Evolutionary conservation across 2,888 invertebrate genomes (phyloP), one percentile per base, ranked within the genome.

Genomic region (Drosophila pegasa): DNA sequence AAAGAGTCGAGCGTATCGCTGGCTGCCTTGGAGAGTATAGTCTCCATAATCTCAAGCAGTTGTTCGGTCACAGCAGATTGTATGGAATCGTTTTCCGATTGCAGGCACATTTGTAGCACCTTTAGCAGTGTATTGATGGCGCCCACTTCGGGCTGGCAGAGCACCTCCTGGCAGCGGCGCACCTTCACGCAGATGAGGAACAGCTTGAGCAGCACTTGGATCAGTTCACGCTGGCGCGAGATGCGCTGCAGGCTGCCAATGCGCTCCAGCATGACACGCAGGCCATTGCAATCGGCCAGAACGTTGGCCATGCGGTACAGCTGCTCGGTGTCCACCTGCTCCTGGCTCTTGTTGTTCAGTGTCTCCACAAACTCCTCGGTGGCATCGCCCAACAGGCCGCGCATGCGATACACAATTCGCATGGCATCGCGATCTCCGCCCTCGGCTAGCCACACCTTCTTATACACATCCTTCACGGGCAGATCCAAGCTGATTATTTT

Each of bases 321-420:
- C 90, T 98, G 97, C 90, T 99, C 99, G 85, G 98, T 98, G 90
- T 99, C 98, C 2, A 98, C 96, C 4, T 95, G 94, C 86, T 95
- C 97, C 93, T 94, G 97, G 90, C 95, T 97, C 92, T 95, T 98
- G 88, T 95, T 95, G 74, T 96, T 97, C 35, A 99, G 93, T 1
- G 97, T 97, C 93, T 99, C 98, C 12, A 99, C 97, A 92, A 99
- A 99, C 93, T 99, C 99, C 91, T 99, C 99, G 0, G 99, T 99
- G 0, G 99, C 99, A 92, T 99, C 99, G 2, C 99, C 99, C 9
- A 99, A 94, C 60, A 99, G 93, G 0, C 99, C 99, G 63, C 99
- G 94, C 99, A 99, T 99, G 48, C 99, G 95, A 92, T 99, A 99
- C 33, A 99, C 96, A 9, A 99, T 97, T 12, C 98, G 94, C 99